These are phyloP conservation scores for Sebastes schlegelii DNA, from an alignment of 2,113 vertebrate genomes.

Conservation along the genomic window DNA sequence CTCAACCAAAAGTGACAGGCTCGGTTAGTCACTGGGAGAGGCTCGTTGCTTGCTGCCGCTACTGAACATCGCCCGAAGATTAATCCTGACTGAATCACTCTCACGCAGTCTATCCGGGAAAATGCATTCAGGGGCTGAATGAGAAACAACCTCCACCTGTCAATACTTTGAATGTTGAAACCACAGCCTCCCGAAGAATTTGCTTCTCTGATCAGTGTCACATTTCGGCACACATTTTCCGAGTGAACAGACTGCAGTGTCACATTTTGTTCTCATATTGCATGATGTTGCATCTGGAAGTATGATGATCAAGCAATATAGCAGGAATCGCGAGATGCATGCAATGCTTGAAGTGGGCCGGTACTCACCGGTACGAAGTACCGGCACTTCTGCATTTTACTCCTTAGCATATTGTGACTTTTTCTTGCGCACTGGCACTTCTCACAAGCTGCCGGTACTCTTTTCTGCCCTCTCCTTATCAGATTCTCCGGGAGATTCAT, in stretches of 20 bases:
- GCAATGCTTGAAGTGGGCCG: neutral
- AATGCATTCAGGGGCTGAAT: conserved; percentile 45
- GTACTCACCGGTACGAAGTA: too few relatives aligned
- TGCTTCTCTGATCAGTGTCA: conserved; percentile 23
- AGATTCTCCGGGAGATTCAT: too few relatives aligned
- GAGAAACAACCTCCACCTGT: conserved; percentile 67
- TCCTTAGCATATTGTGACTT: too few relatives aligned
- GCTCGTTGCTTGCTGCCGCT: conserved; percentile 40
- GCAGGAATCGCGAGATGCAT: conserved; percentile 21
- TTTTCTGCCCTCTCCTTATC: too few relatives aligned
- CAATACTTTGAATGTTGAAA: conserved; percentile 49
- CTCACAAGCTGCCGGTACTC: too few relatives aligned
- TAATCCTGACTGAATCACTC: conserved; percentile 61
- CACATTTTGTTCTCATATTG: conserved; percentile 28
- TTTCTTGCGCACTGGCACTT: too few relatives aligned
- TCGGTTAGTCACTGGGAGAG: conserved; percentile 59
- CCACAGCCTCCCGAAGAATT: conserved; percentile 14
- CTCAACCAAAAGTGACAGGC: conserved; percentile 66
- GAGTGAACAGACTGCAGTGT: conserved; percentile 2
- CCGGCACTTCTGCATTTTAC: too few relatives aligned
- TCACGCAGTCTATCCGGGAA: conserved; percentile 23
- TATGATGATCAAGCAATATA: conserved; percentile 25
- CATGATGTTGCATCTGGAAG: conserved; percentile 1
- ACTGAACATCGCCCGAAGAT: conserved; percentile 41
- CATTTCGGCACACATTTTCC: neutral